Evolutionary conservation across 2,113 vertebrate genomes (phyloP).

Genomic region (Buteo buteo): DNA sequence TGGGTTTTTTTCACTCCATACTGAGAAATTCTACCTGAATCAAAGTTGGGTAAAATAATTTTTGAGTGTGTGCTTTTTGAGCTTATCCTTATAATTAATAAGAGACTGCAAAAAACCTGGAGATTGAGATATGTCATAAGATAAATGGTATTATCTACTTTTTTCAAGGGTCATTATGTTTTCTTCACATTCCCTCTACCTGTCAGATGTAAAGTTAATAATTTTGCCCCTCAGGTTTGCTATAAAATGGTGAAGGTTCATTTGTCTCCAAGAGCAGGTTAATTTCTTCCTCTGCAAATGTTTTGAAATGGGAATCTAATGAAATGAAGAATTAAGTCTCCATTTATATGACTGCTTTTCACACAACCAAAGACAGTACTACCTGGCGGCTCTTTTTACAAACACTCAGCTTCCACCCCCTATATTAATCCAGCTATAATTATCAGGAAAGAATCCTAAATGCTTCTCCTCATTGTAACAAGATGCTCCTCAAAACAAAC

Average conservation of each 20-base stretch:
- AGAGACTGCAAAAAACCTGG: neutral
- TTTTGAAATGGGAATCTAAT: conserved; percentile 43
- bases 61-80: neutral
- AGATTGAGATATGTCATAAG: neutral
- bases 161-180: conserved; percentile 25
- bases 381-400: neutral
- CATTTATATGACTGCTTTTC: neutral
- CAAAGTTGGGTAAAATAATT: neutral
- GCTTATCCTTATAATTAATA: neutral
- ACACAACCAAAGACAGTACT: neutral
- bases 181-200: neutral
- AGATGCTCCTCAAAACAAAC: neutral
- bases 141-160: neutral
- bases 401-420: neutral
- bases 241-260: neutral
- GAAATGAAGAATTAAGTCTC: neutral
- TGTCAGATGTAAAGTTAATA: conserved; percentile 36
- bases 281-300: conserved; percentile 41
- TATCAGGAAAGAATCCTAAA: neutral
- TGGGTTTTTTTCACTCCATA: neutral
- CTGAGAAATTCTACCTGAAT: neutral
- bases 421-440: neutral
- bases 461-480: neutral
- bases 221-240: conserved; percentile 2
- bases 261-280: conserved; percentile 27